Conservation (phyloP, 1,140 invertebrate species). For the Epicauta chinensis region DNA sequence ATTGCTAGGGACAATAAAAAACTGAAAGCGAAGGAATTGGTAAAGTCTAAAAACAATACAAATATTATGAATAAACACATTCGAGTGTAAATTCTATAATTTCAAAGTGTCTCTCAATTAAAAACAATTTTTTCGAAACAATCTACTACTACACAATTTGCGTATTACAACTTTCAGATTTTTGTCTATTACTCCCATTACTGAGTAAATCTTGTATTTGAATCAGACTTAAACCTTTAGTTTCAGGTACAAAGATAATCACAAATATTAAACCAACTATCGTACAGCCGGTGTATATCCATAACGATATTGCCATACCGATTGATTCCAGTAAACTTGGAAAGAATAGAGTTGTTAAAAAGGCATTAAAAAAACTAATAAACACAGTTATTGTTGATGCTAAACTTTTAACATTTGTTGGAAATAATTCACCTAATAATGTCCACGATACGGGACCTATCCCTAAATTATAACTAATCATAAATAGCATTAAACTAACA, state of each 20-base stretch:
- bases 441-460: conserved; percentile 70
- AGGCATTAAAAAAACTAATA: conserved; percentile 4
- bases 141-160: no score
- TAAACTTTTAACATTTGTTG: conserved; percentile 31
- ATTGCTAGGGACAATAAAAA: no score
- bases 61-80: no score
- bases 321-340: neutral
- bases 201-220: conserved; percentile 55
- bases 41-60: no score
- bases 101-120: no score
- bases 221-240: conserved; percentile 63
- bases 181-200: no score
- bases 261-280: conserved; percentile 56
- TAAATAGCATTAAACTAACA: conserved; percentile 6
- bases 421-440: conserved; percentile 66
- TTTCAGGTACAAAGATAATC: conserved; percentile 59
- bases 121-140: no score
- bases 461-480: conserved; percentile 3
- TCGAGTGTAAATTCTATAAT: no score
- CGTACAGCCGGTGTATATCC: conserved; percentile 43
- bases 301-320: conserved; percentile 1
- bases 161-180: no score
- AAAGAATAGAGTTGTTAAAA: conserved; percentile 2
- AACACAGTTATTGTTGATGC: neutral
- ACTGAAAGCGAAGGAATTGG: no score